These are phyloP conservation scores for Hippocampus comes DNA, from an alignment of 2,113 vertebrate species.

Conservation along the genomic window DNA sequence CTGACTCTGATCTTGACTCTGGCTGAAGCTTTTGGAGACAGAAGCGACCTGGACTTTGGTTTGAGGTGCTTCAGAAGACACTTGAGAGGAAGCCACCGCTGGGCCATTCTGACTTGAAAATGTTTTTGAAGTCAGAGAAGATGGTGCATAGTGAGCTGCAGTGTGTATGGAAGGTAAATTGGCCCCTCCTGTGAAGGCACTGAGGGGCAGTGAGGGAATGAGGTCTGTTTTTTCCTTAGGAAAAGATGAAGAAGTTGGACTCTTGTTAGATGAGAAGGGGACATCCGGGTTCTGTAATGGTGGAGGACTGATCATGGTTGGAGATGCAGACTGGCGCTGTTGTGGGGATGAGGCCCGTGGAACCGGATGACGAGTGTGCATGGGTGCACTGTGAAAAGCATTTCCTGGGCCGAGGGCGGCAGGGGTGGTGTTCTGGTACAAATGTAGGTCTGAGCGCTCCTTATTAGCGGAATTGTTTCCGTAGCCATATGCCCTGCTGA, in stretches of 20 bases:
- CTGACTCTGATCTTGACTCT: conserved; percentile 41
- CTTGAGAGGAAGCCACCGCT: conserved; percentile 13
- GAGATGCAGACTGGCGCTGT: conserved; percentile 36
- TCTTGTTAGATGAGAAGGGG: conserved; percentile 31
- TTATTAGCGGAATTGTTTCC: conserved; percentile 68
- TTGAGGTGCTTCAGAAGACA: conserved; percentile 29
- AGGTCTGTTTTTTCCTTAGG: conserved; percentile 34
- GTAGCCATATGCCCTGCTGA: conserved; percentile 50
- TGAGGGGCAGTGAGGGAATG: conserved; percentile 50
- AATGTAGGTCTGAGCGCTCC: conserved; percentile 48
- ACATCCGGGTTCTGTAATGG: conserved; percentile 34
- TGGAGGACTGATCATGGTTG: conserved; percentile 49
- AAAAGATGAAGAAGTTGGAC: conserved; percentile 25
- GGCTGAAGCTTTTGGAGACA: conserved; percentile 38
- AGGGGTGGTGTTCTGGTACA: conserved; percentile 48
- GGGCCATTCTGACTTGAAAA: conserved; percentile 52
- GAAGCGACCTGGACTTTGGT: conserved; percentile 27
- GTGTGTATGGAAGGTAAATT: conserved; percentile 45
- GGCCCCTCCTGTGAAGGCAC: conserved; percentile 55
- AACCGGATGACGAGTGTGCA: conserved; percentile 39
- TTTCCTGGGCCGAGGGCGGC: conserved; percentile 39
- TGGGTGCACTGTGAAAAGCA: conserved; percentile 29
- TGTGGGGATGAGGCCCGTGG: conserved; percentile 51
- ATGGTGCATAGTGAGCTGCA: conserved; percentile 18
- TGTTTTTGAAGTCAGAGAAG: conserved; percentile 25